Conservation (phyloP, 1,140 invertebrate species). For the Elymnias hypermnestra region DNA sequence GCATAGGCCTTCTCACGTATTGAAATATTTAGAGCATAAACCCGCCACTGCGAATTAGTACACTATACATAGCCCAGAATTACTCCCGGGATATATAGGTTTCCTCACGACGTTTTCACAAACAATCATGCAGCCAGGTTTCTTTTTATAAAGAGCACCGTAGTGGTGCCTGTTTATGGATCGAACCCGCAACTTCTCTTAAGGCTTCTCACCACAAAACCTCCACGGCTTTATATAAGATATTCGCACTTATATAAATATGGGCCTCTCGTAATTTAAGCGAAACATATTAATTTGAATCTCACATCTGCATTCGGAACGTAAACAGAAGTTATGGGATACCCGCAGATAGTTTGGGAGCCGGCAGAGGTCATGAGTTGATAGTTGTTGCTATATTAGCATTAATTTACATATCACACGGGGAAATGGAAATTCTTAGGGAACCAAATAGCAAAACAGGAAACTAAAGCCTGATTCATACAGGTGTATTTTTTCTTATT, state of each 20-base stretch:
- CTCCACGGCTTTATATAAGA: neutral
- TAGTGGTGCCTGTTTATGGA: no score
- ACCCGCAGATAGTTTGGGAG: constrained; percentile 35
- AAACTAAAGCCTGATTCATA: neutral
- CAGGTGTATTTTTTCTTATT: no score
- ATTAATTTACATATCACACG: constrained; percentile 67
- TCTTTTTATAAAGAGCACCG: no score
- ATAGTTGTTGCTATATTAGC: constrained; percentile 42
- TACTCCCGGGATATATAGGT: no score
- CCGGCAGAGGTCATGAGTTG: constrained; percentile 44
- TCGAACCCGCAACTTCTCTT: no score
- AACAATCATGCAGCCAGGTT: no score
- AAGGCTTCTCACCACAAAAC: no score
- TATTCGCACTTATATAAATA: constrained; percentile 3
- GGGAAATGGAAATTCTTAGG: constrained; percentile 11
- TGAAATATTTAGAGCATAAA: no score
- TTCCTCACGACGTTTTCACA: no score
- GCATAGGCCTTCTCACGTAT: no score
- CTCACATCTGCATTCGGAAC: constrained; percentile 52
- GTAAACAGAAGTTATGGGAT: constrained; percentile 49
- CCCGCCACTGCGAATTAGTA: no score
- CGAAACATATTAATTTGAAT: constrained; percentile 62
- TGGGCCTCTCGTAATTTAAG: constrained; percentile 36
- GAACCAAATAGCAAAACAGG: neutral
- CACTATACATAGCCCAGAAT: no score